phyloP scores from a whole-genome alignment of 2,797 vertebrate species.

The Lutjanus campechanus region DNA sequence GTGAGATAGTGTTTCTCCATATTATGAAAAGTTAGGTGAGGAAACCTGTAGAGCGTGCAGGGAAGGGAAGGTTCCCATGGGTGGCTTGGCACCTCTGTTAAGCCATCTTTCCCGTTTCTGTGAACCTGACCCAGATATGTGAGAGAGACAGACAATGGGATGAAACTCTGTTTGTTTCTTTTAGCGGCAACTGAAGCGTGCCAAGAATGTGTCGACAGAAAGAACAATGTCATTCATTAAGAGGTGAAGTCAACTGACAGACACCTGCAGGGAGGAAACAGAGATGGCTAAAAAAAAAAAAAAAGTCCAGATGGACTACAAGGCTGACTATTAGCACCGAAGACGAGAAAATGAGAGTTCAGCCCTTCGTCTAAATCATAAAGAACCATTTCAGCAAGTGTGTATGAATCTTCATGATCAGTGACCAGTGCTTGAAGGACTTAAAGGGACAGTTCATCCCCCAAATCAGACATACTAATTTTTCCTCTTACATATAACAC shows the following conservation, averaged over 20 bases:
- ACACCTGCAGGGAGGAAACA: slow-evolving; percentile 1
- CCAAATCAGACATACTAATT: no score
- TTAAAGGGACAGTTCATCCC: no score
- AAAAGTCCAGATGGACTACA: neutral
- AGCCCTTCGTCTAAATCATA: neutral
- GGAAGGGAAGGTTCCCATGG: neutral
- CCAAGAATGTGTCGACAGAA: slow-evolving; percentile 21
- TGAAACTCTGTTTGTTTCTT: slow-evolving; percentile 4
- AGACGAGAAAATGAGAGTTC: neutral
- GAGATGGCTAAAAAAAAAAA: neutral
- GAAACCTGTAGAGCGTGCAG: neutral
- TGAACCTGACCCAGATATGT: slow-evolving; percentile 10
- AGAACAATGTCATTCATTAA: neutral
- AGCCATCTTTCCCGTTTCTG: neutral
- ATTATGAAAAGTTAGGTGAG: neutral
- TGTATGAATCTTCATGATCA: neutral
- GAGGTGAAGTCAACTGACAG: neutral
- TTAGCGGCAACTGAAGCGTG: neutral
- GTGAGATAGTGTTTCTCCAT: neutral
- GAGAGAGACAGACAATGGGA: neutral
- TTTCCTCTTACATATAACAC: no score
- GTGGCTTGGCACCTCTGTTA: neutral
- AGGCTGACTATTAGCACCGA: no score
- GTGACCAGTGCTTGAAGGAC: neutral
- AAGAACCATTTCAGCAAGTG: no score